Evolutionary conservation across 2,888 invertebrate genomes (phyloP).

Genomic region (Portevinia maculata): DNA sequence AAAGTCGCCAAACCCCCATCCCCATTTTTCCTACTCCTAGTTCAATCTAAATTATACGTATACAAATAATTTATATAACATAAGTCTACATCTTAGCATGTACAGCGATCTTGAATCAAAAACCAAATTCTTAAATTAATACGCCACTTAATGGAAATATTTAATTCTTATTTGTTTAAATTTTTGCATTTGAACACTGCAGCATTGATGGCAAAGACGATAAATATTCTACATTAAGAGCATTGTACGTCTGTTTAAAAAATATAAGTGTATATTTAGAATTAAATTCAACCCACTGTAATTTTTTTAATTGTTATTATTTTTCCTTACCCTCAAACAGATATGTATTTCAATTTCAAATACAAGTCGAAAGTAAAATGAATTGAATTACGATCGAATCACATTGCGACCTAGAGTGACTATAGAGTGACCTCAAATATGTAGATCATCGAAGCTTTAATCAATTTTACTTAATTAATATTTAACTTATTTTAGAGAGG

Average conservation of each 20-base stretch:
- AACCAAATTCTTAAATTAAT: slow-evolving; percentile 47
- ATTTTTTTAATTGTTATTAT: slow-evolving; percentile 29
- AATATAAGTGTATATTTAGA: too few species aligned
- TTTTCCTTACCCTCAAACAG: slow-evolving; percentile 26
- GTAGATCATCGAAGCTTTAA: slow-evolving; percentile 76
- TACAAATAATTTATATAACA: slow-evolving; percentile 50
- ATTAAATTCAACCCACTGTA: slow-evolving; percentile 20
- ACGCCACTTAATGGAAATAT: slow-evolving; percentile 28
- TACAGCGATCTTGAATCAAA: slow-evolving; percentile 40
- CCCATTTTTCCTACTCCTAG: slow-evolving; percentile 57
- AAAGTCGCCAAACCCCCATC: slow-evolving; percentile 48
- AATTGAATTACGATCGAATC: slow-evolving; percentile 44
- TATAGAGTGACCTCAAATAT: slow-evolving; percentile 54
- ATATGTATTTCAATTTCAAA: slow-evolving; percentile 21
- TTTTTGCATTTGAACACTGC: slow-evolving; percentile 42
- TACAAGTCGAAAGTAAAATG: slow-evolving; percentile 26
- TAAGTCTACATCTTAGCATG: slow-evolving; percentile 43
- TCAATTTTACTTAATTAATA: slow-evolving; percentile 76
- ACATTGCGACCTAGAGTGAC: slow-evolving; percentile 58
- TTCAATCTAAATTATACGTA: slow-evolving; percentile 70
- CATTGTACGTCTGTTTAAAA: slow-evolving; percentile 27
- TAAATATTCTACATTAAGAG: slow-evolving; percentile 15
- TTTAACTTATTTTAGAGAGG: slow-evolving; percentile 70
- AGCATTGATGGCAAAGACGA: slow-evolving; percentile 27
- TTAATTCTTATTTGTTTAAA: slow-evolving; percentile 27